phyloP scores from a whole-genome alignment of 1,140 invertebrate genomes.

The Bombus vancouverensis region DNA sequence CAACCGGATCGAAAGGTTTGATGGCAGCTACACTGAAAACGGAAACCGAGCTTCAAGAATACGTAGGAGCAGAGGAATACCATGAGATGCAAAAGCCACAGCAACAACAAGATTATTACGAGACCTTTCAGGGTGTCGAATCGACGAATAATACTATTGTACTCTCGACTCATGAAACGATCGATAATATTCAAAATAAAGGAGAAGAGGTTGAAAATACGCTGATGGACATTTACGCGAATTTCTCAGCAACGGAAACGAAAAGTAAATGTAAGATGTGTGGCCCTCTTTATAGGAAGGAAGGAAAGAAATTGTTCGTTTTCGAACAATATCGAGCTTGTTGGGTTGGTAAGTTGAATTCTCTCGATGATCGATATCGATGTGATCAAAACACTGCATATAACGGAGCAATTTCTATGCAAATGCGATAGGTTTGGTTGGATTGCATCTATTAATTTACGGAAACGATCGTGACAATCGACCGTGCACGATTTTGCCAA shows the following conservation, averaged over 20 bases:
- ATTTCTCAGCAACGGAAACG: conserved; percentile 67
- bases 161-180: neutral
- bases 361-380: neutral
- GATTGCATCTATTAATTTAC: conserved; percentile 75
- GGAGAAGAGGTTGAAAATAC: neutral
- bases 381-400: too few species aligned
- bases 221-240: conserved; percentile 64
- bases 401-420: neutral
- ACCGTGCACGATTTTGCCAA: conserved; percentile 67
- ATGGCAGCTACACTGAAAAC: conserved; percentile 6
- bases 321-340: conserved; percentile 69
- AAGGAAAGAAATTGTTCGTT: conserved; percentile 69
- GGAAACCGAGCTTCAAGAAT: conserved; percentile 62
- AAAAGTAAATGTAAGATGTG: conserved; percentile 69
- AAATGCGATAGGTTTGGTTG: conserved; percentile 67
- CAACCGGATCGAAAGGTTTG: conserved; percentile 60
- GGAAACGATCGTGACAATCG: conserved; percentile 71
- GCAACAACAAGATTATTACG: conserved; percentile 63
- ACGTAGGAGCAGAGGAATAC: conserved; percentile 64
- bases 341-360: conserved; percentile 71
- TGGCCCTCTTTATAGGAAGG: conserved; percentile 69
- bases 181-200: neutral
- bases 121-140: conserved; percentile 66
- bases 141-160: neutral
- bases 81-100: conserved; percentile 2